Evolutionary conservation across 1,140 invertebrate species (phyloP).

Genomic region (Piezodorus guildinii): DNA sequence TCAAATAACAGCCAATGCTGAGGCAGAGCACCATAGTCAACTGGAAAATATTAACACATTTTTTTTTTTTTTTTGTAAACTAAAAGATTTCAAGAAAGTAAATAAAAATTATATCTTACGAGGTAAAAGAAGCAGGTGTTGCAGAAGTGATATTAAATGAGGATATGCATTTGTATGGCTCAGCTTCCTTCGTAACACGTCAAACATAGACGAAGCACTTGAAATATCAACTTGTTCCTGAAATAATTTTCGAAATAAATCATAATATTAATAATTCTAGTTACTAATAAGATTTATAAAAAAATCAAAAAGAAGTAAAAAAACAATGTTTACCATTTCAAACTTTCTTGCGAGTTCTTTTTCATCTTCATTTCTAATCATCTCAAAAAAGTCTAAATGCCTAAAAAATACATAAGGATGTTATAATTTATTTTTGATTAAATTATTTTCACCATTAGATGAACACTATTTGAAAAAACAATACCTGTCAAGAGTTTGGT

Average conservation of each 20-base stretch:
- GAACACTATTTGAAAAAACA: background rate
- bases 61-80: too few relatives aligned
- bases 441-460: background rate
- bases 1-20: conserved; percentile 92
- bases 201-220: conserved; percentile 88
- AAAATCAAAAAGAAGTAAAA: background rate
- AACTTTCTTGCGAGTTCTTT: conserved; percentile 84
- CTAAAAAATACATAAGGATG: conserved; percentile 33
- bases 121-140: conserved; percentile 83
- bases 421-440: background rate
- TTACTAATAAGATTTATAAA: background rate
- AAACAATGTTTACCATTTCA: conserved; percentile 44
- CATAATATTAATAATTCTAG: background rate
- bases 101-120: conserved; percentile 44
- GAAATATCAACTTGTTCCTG: conserved; percentile 87
- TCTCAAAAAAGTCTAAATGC: conserved; percentile 91
- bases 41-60: conserved; percentile 32
- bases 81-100: background rate
- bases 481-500: conserved; percentile 77
- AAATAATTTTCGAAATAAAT: conserved; percentile 13
- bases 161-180: conserved; percentile 87
- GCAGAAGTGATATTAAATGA: conserved; percentile 80
- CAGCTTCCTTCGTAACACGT: conserved; percentile 77
- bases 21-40: conserved; percentile 67
- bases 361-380: conserved; percentile 94